phyloP scores from a whole-genome alignment of 35 echinoderm and acorn worm species.

The Amphiura filiformis region DNA sequence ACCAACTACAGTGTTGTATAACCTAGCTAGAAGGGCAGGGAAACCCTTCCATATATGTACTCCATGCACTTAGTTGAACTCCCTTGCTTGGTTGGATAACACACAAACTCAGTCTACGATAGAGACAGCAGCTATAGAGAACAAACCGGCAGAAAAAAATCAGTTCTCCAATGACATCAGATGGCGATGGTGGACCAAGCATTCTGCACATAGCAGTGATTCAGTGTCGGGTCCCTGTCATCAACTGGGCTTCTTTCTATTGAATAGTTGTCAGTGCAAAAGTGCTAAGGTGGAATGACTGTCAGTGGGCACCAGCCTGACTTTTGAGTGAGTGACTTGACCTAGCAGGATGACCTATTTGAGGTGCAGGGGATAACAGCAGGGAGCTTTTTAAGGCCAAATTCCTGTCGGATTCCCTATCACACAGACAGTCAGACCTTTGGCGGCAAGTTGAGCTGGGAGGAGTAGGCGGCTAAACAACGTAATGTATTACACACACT shows the following conservation, averaged over 20 bases:
- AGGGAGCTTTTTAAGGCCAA: slow-evolving; percentile 13
- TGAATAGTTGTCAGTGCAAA: not conserved
- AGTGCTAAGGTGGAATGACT: not conserved
- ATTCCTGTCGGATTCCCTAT: not conserved
- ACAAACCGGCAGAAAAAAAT: too few relatives aligned
- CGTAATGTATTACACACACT: too few relatives aligned
- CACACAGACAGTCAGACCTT: not conserved
- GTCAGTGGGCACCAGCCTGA: not conserved
- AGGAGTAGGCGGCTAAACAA: not conserved
- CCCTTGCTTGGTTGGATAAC: too few relatives aligned
- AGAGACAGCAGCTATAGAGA: too few relatives aligned
- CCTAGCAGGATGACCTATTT: slow-evolving; percentile 9
- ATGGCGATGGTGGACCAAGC: not conserved
- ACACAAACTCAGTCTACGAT: too few relatives aligned
- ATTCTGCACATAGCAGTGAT: not conserved
- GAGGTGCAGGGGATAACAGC: slow-evolving; percentile 12
- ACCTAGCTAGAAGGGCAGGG: not conserved
- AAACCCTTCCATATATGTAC: slow-evolving; percentile 12
- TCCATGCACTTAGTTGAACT: not conserved
- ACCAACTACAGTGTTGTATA: too few relatives aligned
- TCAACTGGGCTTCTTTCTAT: not conserved
- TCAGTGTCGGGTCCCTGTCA: not conserved
- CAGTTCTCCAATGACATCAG: not conserved
- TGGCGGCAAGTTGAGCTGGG: not conserved
- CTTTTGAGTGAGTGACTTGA: slow-evolving; percentile 7